phyloP scores from a whole-genome alignment of 92 coral and sea anemone species.

The Paramuricea clavata region DNA sequence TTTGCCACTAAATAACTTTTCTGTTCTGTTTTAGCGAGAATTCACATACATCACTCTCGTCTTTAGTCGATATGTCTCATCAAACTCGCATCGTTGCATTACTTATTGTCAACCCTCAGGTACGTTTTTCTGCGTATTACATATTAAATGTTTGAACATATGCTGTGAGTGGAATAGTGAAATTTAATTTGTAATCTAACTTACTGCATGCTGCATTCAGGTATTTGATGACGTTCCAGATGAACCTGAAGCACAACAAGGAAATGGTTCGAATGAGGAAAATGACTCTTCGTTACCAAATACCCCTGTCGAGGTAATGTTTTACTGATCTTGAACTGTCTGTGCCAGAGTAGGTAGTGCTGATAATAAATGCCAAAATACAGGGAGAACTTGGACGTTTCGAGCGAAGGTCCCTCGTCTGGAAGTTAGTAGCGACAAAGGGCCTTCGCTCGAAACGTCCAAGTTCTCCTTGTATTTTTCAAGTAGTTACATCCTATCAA shows the following conservation, averaged over 20 bases:
- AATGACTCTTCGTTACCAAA: slow-evolving; percentile 31
- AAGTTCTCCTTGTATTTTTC: too few relatives aligned
- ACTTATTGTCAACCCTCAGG: slow-evolving; percentile 87
- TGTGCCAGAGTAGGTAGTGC: too few relatives aligned
- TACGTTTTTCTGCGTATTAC: slow-evolving; percentile 20
- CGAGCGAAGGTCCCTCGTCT: too few relatives aligned
- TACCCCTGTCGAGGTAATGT: slow-evolving; percentile 31
- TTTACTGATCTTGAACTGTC: background rate
- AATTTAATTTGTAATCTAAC: too few relatives aligned
- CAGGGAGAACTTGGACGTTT: too few relatives aligned
- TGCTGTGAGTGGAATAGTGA: background rate
- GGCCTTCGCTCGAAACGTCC: too few relatives aligned
- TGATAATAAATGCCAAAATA: too few relatives aligned
- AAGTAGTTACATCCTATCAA: too few relatives aligned
- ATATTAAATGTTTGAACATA: background rate
- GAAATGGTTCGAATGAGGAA: slow-evolving; percentile 16
- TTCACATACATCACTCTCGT: slow-evolving; percentile 76
- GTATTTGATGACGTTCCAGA: slow-evolving; percentile 41
- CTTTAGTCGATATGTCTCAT: slow-evolving; percentile 91
- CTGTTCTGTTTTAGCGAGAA: slow-evolving; percentile 58
- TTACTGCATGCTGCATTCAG: slow-evolving; percentile 1
- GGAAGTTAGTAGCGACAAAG: too few relatives aligned
- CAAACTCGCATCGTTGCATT: slow-evolving; percentile 91
- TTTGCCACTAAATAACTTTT: background rate
- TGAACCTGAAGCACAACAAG: slow-evolving; percentile 16